These are phyloP conservation scores for Drosophila suzukii DNA, from an alignment of 1,140 invertebrate genomes.

Conservation along the genomic window DNA sequence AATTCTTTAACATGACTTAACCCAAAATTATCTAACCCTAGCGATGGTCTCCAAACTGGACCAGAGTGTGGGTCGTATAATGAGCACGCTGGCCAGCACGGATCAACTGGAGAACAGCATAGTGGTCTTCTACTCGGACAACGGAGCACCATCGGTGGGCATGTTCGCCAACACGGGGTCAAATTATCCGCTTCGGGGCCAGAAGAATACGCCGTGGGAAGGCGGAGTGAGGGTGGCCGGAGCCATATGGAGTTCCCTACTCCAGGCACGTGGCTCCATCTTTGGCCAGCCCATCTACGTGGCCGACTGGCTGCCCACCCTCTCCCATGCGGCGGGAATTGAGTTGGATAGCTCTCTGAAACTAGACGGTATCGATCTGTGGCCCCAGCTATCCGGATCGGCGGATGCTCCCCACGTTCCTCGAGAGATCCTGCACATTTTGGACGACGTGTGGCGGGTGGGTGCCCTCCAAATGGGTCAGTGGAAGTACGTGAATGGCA, in stretches of 20 bases:
- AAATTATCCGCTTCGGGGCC: conserved; percentile 94
- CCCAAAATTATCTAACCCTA: conserved; percentile 65
- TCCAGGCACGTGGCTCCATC: conserved; percentile 86
- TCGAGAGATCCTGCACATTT: conserved; percentile 89
- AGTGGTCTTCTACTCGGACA: conserved; percentile 90
- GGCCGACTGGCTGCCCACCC: conserved; percentile 94
- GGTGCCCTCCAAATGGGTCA: conserved; percentile 87
- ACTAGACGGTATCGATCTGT: conserved; percentile 89
- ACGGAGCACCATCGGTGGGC: conserved; percentile 91
- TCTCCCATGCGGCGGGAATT: conserved; percentile 87
- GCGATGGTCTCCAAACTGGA: conserved; percentile 95
- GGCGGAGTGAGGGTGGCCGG: conserved; percentile 92
- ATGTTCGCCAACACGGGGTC: conserved; percentile 91
- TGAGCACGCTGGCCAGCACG: conserved; percentile 88
- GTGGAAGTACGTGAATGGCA: conserved; percentile 91
- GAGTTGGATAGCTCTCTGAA: conserved; percentile 75
- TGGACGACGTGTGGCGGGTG: conserved; percentile 88
- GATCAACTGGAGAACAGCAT: conserved; percentile 90
- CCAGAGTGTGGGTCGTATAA: conserved; percentile 91
- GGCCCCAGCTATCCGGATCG: conserved; percentile 86
- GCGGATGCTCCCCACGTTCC: conserved; percentile 75
- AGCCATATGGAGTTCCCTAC: conserved; percentile 90
- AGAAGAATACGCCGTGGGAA: conserved; percentile 94
- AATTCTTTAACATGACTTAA: not conserved
- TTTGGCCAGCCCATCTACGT: conserved; percentile 92